Percentiles rank a stretch among this genome's conserved stretches.
These are phyloP conservation scores for Sminthopsis crassicaudata DNA, from an alignment of 2,113 vertebrate species.

Conservation along the genomic window DNA sequence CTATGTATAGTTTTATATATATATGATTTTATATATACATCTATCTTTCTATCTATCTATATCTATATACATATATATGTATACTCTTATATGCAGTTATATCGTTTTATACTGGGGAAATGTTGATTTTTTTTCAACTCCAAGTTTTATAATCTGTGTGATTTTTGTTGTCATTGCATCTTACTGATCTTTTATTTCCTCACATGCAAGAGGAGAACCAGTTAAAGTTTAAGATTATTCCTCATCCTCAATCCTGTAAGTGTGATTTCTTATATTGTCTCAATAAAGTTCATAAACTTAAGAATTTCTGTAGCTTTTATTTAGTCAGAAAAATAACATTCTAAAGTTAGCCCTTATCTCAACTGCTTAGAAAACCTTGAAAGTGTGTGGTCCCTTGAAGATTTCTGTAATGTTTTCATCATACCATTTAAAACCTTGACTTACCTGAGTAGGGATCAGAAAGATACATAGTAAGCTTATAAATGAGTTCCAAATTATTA, in stretches of 20 bases:
- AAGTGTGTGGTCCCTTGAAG: conserved; percentile 48
- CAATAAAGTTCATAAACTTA: neutral
- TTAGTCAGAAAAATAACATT: conserved; percentile 57
- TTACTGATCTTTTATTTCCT: neutral
- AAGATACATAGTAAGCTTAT: neutral
- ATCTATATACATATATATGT: too few relatives aligned
- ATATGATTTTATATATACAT: too few relatives aligned
- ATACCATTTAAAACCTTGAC: neutral
- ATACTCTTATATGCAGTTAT: neutral
- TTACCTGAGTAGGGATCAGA: neutral
- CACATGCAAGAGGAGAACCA: neutral
- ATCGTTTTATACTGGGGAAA: neutral
- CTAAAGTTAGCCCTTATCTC: conserved; percentile 54
- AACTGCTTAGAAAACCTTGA: conserved; percentile 47
- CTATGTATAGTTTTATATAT: too few relatives aligned
- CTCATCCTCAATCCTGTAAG: neutral
- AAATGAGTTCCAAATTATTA: neutral
- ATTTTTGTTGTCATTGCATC: neutral
- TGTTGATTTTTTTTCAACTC: neutral
- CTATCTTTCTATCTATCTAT: too few relatives aligned
- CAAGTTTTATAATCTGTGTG: neutral
- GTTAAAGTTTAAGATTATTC: neutral
- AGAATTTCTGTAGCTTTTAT: conserved; percentile 50
- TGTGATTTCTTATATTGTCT: neutral
- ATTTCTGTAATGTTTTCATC: conserved; percentile 48